Evolutionary conservation across 2,113 vertebrate genomes (phyloP), one percentile per base, ranked within the genome.

Genomic region (Melanocharis versteri): DNA sequence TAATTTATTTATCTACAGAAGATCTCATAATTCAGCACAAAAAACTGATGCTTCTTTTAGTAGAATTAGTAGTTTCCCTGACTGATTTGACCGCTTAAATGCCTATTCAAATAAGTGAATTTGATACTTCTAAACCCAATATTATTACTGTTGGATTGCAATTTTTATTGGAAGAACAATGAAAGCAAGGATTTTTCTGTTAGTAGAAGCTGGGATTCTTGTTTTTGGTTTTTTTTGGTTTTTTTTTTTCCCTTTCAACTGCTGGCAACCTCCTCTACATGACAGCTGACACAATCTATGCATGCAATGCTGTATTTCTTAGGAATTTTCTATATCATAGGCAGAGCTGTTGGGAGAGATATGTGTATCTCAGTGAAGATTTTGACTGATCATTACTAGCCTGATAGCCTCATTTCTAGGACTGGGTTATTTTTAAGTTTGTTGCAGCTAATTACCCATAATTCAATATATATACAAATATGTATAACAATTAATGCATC

Each of bases 211-310:
- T 22, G 28, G 4, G 21, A 23, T 45, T 70, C 28, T 75, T 42
- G 2, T 0, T 50, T 44, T 26, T 48, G 17, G 6, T 30, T 42
- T 31, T 48, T 44, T n/a, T 7, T 1, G n/a, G n/a, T n/a, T n/a
- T 6, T 30, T 42, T 31, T 48, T 44, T n/a, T 7, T 1, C 2
- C 8, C 18, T 78, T 84, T 89, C 26, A 57, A 1, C 9, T 87
- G 26, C 37, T 56, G 70, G n/a, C 35, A 83, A 28, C 1, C 15
- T 90, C 48, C 26, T 71, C 20, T 78, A 12, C 37, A 24, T 60
- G 33, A 64, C 12, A 70, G 18, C 27, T 64, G 40, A 20, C 27
- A 56, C 39, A 22, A 47, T 53, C 31, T 64, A 28, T 1, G 1
- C 11, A 10, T 51, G 17, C 44, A 40, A 20, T 33, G 13, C 31